Percentiles rank a stretch among this genome's conserved stretches.
Evolutionary conservation across 2,797 vertebrate species (phyloP).

Genomic region (Diglossa cyanea): DNA sequence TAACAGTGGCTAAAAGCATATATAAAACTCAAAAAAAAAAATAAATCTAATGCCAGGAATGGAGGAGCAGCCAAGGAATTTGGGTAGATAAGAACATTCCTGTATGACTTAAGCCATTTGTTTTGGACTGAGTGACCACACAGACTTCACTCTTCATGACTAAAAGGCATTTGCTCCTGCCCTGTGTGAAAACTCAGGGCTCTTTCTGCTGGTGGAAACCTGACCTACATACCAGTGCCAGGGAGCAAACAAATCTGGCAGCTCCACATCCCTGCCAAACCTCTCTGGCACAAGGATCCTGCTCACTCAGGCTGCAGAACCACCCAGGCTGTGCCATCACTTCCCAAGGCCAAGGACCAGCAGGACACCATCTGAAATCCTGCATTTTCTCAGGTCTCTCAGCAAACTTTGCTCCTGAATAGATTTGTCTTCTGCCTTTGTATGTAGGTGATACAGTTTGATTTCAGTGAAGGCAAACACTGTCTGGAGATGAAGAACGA

Average conservation of each 20-base stretch:
- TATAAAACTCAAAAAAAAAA: constrained; percentile 9
- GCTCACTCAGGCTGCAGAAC: not conserved
- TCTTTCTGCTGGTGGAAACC: not conserved
- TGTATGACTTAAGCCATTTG: not conserved
- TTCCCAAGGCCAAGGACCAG: not conserved
- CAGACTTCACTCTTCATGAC: not conserved
- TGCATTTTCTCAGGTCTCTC: not conserved
- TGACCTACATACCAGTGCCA: not conserved
- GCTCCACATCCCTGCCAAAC: not conserved
- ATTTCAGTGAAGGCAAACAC: not conserved
- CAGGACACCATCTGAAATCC: not conserved
- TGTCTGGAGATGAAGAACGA: not conserved
- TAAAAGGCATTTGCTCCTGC: not conserved
- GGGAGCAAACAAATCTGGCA: not conserved
- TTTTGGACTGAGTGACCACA: not conserved
- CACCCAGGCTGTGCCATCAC: not conserved
- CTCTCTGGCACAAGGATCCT: not conserved
- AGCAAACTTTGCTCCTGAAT: not conserved
- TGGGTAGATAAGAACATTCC: constrained; percentile 41
- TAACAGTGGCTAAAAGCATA: constrained; percentile 7
- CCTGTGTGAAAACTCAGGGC: not conserved
- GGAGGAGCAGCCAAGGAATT: constrained; percentile 19
- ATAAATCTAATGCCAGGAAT: not conserved
- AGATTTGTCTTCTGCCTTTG: not conserved
- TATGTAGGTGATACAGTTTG: rapidly evolving